Conservation (phyloP, 2,888 invertebrate genomes). For the Cephus pygmeus region DNA sequence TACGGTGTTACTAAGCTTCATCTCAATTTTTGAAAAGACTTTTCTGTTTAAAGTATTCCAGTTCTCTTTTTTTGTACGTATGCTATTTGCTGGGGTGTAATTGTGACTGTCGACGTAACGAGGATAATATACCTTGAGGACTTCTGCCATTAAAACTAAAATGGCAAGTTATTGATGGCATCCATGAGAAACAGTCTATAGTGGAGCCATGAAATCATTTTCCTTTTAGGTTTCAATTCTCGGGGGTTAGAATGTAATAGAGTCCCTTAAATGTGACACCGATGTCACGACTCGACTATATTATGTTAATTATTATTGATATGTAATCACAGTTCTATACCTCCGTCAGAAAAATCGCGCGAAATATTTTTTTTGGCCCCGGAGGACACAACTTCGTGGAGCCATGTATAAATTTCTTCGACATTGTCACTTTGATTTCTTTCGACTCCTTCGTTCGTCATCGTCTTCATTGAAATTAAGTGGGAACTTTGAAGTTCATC, state of each 20-base stretch:
- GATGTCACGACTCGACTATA: not conserved
- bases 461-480: not conserved
- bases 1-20: slow-evolving; percentile 69
- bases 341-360: slow-evolving; percentile 81
- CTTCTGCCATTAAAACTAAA: slow-evolving; percentile 76
- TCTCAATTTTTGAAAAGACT: slow-evolving; percentile 72
- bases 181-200: not conserved
- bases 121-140: slow-evolving; percentile 75
- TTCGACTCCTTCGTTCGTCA: not conserved
- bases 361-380: slow-evolving; percentile 75
- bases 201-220: not conserved
- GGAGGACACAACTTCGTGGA: slow-evolving; percentile 67
- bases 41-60: slow-evolving; percentile 82
- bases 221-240: not conserved
- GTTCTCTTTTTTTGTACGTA: slow-evolving; percentile 75
- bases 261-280: not conserved
- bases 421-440: slow-evolving; percentile 31
- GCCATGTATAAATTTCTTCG: slow-evolving; percentile 67
- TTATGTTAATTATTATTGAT: not conserved
- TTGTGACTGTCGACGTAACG: slow-evolving; percentile 81
- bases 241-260: not conserved
- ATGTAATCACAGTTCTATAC: slow-evolving; percentile 59
- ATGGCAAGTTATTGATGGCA: slow-evolving; percentile 12
- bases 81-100: slow-evolving; percentile 76
- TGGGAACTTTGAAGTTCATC: not conserved